phyloP scores from a whole-genome alignment of 2,888 invertebrate species.

The Paralinhomoeus sp. region DNA sequence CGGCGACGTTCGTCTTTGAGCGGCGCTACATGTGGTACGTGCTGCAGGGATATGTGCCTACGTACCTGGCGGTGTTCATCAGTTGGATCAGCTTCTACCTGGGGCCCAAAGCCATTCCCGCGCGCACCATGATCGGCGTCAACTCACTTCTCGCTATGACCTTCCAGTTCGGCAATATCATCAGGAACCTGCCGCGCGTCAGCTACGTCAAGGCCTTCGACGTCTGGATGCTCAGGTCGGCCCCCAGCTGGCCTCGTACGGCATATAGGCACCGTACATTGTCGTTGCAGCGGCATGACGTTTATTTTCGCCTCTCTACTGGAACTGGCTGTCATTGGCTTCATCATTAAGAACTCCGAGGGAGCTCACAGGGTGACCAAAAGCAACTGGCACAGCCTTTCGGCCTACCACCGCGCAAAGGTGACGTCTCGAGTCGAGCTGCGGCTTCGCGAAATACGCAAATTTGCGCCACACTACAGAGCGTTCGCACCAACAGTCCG shows the following conservation, averaged over 20 bases:
- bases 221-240: conserved; percentile 20
- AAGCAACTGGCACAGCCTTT: too few species aligned
- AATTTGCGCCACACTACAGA: too few species aligned
- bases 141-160: conserved; percentile 25
- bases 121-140: conserved; percentile 25
- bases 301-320: conserved; percentile 23
- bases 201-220: conserved; percentile 22
- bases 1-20: conserved; percentile 19
- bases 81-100: conserved; percentile 25
- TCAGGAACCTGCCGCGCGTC: conserved; percentile 22
- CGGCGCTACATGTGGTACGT: conserved; percentile 24
- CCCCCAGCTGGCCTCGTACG: background rate
- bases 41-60: conserved; percentile 23
- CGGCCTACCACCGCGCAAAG: too few species aligned
- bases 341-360: conserved; percentile 14
- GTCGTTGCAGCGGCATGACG: conserved; percentile 18
- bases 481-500: too few species aligned
- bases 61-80: conserved; percentile 23
- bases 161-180: conserved; percentile 25
- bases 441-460: too few species aligned
- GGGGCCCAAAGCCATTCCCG: conserved; percentile 24
- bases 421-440: too few species aligned
- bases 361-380: too few species aligned
- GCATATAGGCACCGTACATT: background rate
- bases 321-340: conserved; percentile 23